Evolutionary conservation across 2,797 vertebrate species (phyloP).

Genomic region (Manis crassicaudata): DNA sequence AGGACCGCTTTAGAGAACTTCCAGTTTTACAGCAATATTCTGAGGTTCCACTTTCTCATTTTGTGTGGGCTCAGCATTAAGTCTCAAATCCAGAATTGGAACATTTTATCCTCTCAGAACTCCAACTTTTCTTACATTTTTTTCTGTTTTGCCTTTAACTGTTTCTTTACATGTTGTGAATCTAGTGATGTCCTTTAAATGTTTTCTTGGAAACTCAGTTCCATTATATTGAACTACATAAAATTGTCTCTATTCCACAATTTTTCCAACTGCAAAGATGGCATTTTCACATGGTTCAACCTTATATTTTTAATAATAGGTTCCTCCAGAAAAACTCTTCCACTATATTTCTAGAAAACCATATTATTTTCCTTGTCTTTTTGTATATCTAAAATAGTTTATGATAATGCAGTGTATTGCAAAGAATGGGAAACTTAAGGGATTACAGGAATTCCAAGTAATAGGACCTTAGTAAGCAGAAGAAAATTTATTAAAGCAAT

Average conservation of each 20-base stretch:
- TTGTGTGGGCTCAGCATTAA: neutral
- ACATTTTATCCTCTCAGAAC: neutral
- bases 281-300: neutral
- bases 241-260: neutral
- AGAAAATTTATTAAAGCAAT: neutral
- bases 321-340: neutral
- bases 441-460: neutral
- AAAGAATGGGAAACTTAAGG: neutral
- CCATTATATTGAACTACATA: neutral
- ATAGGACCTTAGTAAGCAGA: neutral
- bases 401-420: neutral
- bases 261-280: neutral
- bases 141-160: neutral
- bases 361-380: neutral
- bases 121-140: neutral
- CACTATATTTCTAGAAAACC: neutral
- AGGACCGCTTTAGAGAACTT: neutral
- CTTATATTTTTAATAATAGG: neutral
- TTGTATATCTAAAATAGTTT: neutral
- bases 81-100: neutral
- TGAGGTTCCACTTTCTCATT: neutral
- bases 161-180: neutral
- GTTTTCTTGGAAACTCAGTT: neutral
- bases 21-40: neutral
- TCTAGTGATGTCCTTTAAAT: neutral